Conservation (phyloP, 2,113 vertebrate genomes). For the Hippolais icterina region DNA sequence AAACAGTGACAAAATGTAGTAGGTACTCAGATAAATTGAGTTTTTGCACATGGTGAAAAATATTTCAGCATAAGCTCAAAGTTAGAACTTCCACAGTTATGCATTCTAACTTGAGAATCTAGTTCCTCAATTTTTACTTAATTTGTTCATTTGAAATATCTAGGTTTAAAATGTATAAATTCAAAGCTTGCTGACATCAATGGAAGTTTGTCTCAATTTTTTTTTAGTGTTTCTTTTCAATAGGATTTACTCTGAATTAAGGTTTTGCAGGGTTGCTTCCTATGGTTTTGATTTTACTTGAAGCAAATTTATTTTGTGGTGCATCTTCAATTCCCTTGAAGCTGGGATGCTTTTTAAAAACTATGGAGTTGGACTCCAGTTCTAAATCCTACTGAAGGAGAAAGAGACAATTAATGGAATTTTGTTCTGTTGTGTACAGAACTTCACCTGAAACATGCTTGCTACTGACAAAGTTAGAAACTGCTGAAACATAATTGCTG, state of each 20-base stretch:
- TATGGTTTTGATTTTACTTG: neutral
- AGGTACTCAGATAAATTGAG: neutral
- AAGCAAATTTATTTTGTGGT: neutral
- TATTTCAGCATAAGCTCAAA: neutral
- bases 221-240: neutral
- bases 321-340: neutral
- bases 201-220: neutral
- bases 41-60: accelerated
- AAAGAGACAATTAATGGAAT: neutral
- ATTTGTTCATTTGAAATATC: neutral
- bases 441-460: neutral
- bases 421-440: neutral
- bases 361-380: neutral
- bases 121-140: neutral
- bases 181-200: neutral
- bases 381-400: neutral
- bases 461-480: neutral
- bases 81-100: neutral
- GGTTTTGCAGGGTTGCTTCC: neutral
- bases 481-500: neutral
- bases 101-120: neutral
- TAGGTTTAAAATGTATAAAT: neutral
- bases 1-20: neutral
- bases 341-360: neutral
- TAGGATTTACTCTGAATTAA: neutral